Conservation (phyloP, 2,113 vertebrate genomes). For the Sciurus niger region DNA sequence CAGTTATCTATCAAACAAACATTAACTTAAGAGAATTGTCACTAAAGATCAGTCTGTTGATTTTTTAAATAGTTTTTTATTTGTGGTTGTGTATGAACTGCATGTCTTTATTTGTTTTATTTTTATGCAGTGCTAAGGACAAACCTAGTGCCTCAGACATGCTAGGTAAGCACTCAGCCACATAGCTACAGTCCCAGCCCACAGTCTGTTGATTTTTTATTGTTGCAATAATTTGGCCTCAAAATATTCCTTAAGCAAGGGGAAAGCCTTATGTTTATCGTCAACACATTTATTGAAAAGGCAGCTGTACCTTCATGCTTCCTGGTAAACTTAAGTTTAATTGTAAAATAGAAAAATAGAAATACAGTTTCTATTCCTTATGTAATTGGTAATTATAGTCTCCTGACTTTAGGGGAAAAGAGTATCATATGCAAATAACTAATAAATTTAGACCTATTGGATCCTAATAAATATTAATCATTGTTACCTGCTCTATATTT, state of each 20-base stretch:
- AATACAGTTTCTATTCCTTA: not conserved
- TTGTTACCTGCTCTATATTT: not conserved
- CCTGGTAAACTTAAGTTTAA: not conserved
- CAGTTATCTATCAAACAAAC: not conserved
- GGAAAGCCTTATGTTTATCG: not conserved
- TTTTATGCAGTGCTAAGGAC: too few relatives aligned
- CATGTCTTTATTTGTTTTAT: too few relatives aligned
- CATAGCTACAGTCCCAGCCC: too few relatives aligned
- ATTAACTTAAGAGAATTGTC: not conserved
- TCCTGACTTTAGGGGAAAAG: not conserved
- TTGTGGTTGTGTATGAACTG: too few relatives aligned
- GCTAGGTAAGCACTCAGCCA: too few relatives aligned
- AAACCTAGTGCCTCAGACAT: too few relatives aligned
- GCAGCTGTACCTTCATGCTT: not conserved
- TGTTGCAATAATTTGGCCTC: not conserved
- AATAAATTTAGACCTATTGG: not conserved
- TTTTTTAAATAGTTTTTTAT: not conserved
- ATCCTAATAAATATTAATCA: not conserved
- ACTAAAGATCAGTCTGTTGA: not conserved
- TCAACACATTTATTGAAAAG: not conserved
- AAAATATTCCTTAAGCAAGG: not conserved
- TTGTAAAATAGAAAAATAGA: not conserved
- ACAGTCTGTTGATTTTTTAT: not conserved
- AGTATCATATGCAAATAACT: not conserved
- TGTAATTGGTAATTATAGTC: rapidly evolving